A percentile compares a stretch with the other conserved stretches of the same genome.
Conservation (phyloP, 2,113 vertebrate species). For the Mormyrus iriodes region DNA sequence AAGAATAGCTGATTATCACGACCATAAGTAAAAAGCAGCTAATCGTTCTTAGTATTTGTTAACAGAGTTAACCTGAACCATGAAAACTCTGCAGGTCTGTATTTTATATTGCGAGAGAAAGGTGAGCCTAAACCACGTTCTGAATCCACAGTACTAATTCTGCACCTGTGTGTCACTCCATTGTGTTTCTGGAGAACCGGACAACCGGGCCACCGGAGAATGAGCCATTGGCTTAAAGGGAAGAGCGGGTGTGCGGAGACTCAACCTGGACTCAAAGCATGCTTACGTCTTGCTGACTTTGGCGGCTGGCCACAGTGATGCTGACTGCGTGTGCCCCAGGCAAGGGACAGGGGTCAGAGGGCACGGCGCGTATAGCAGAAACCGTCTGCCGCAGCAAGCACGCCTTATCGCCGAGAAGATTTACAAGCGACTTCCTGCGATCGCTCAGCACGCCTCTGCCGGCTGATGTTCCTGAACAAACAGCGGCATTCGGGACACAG, state of each 20-base stretch:
- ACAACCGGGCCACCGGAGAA: background rate
- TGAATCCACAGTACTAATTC: background rate
- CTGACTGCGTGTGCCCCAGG: slow-evolving; percentile 31
- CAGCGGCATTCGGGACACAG: background rate
- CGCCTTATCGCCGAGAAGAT: slow-evolving; percentile 40
- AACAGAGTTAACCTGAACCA: background rate
- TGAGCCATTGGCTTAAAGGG: no score
- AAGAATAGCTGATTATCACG: background rate
- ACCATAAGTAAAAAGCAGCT: background rate
- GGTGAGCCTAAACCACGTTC: background rate
- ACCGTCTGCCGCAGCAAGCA: slow-evolving; percentile 28
- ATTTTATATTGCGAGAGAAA: background rate
- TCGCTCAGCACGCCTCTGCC: slow-evolving; percentile 34
- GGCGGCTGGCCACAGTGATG: background rate
- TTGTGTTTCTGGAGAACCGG: background rate
- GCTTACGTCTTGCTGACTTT: background rate
- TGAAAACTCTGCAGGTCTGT: background rate
- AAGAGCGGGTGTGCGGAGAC: background rate
- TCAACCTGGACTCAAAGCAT: background rate
- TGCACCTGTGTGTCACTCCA: background rate
- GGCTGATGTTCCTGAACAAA: background rate
- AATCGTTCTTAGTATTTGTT: background rate
- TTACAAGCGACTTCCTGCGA: slow-evolving; percentile 42
- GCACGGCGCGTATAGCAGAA: slow-evolving; percentile 33
- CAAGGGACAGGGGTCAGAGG: slow-evolving; percentile 29